Base-by-base conservation (phyloP, 2,113 vertebrate species). In the Leptocoma aspasia region DNA sequence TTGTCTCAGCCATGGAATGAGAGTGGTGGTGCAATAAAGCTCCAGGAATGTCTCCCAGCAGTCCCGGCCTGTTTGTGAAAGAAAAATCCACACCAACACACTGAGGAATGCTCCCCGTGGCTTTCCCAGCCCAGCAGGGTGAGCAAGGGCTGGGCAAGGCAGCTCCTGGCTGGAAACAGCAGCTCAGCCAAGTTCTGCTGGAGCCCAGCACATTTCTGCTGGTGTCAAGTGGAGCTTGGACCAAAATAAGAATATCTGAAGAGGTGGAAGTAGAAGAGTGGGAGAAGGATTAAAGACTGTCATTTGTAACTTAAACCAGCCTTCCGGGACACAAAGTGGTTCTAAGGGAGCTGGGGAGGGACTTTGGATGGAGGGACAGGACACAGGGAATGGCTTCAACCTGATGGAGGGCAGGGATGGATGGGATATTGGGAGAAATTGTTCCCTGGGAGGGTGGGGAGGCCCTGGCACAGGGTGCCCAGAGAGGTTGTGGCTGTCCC, bases 391-490 rank as follows among this genome's bases (percentile, higher is more conserved):
- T 27, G 33, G 13, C 8, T 60, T 45, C 26, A 3, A 8, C 21
- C 2, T 61, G 24, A 42, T 42, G 41, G 26, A 16, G 33, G 33
- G 31, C 7, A 44, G 35, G 10, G 10, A 0, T 26, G 7, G 39
- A 16, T 45, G 31, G 39, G 33, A 44, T 17, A 4, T 7, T 72
- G 47, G 56, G 47, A 30, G 47, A 10, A 71, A 71, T 71, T 31
- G 0, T 1, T 26, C 8, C 1, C 21, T 35, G 26, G 0, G 31
- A 71, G 37, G 21, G 31, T 44, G 45, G 37, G 9, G 0, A 82
- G 54, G 20, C 5, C 7, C 42, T 66, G 60, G 52, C 4, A 47
- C 5, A 33, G 49, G 7, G 1, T 72, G 6, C 41, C 42, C 60
- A 57, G 52, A 50, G 52, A 0, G 49, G 44, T 42, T 66, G 60